Base-by-base conservation (phyloP, 2,888 invertebrate species). In the Ornithoptera priamus region DNA sequence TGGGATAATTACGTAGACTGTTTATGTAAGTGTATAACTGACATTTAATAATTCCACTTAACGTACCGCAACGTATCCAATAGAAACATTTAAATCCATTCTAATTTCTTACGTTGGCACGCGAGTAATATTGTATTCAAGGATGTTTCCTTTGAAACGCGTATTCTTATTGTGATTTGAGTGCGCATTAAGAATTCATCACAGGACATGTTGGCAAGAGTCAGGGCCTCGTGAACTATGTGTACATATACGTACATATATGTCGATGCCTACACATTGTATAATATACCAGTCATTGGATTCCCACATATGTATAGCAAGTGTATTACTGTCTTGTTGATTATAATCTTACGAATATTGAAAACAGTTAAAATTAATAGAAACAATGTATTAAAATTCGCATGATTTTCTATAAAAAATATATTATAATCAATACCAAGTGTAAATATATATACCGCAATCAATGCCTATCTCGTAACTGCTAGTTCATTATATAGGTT, bases 101-200 rank as follows among this genome's bases (percentile, higher is more conserved):
- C 46, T 63, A 62, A 70, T 70, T 66, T 64, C 20, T 39, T 57
- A 65, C 61, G 53, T 59, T 57, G 65, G 56, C 62, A 71, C 65
- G 62, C 61, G 62, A 65, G 68, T 58, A 65, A 70, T 70, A 70
- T 67, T 68, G 67, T 68, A 70, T 82, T 81, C 80, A 73, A 69
- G 71, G 73, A 73, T 72, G 73, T 77, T 80, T 83, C 83, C 85
- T 84, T 86, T 84, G 84, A 81, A 81, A 76, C 75, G 77, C 75
- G 78, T 80, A 81, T 85, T 85, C 84, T 87, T 87, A 89, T 89
- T 89, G 87, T 86, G 87, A 88, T 86, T 87, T 84, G 85, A 87
- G 85, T 83, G 84, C 77, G 71, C 80, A 86, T 88, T 83, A 89
- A 87, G 76, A 72, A 88, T 89, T 88, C 85, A 89, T 78, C 72